phyloP scores from a whole-genome alignment of 2,113 vertebrate genomes.

The Chlorocebus sabaeus region DNA sequence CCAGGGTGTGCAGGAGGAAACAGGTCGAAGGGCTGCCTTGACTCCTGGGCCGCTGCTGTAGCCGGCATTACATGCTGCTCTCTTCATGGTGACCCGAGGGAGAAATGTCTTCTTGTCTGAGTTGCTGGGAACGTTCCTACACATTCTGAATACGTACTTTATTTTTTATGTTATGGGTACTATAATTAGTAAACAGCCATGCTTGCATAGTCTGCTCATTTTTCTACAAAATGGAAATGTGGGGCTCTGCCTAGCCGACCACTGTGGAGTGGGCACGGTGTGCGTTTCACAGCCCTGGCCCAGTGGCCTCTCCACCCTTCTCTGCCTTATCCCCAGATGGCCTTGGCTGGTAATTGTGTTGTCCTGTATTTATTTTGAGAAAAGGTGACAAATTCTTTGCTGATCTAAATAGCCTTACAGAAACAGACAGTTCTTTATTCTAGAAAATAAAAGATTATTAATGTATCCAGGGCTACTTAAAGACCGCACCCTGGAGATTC shows the following conservation, averaged over 20 bases:
- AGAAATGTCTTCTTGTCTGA: background rate
- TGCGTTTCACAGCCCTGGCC: too few relatives aligned
- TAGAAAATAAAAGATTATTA: background rate
- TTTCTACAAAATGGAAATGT: background rate
- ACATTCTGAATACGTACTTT: background rate
- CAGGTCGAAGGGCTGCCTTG: rapidly evolving
- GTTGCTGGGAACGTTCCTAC: rapidly evolving
- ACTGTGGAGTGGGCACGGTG: rapidly evolving
- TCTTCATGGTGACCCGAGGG: too few relatives aligned
- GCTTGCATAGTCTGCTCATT: background rate
- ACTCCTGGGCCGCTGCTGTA: background rate
- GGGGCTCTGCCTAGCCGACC: rapidly evolving
- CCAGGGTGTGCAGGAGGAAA: background rate
- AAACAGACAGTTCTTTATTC: background rate
- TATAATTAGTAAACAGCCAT: too few relatives aligned
- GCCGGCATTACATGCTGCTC: rapidly evolving
- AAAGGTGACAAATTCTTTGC: background rate
- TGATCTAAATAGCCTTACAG: background rate
- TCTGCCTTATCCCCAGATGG: background rate
- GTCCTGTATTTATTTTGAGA: background rate
- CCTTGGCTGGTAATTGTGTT: background rate
- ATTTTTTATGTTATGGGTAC: background rate
- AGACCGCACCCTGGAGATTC: background rate
- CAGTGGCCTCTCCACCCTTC: rapidly evolving
- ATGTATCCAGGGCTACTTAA: background rate